A percentile compares a stretch with the other conserved stretches of the same genome.
phyloP scores from a whole-genome alignment of 2,888 invertebrate species.

The Pardosa pseudoannulata region DNA sequence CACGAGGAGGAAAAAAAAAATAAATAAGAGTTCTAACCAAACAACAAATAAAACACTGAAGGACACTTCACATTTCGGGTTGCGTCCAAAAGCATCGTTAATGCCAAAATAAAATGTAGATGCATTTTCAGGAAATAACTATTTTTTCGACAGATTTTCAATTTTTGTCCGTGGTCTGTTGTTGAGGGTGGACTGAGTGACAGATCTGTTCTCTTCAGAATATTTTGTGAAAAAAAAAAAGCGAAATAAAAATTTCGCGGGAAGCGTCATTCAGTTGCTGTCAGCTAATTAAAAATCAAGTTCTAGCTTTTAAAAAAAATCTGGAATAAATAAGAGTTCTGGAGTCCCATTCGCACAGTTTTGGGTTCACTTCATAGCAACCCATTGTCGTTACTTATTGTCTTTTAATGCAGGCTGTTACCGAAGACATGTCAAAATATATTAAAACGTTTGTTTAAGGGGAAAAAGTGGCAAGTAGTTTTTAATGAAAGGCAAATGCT shows the following conservation, averaged over 20 bases:
- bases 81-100: constrained; percentile 29
- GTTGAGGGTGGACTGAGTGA: constrained; percentile 24
- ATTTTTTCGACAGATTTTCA: not conserved
- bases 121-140: not conserved
- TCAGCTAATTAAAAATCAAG: constrained; percentile 69
- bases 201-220: constrained; percentile 27
- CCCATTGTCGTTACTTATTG: constrained; percentile 61
- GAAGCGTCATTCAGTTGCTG: constrained; percentile 43
- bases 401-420: constrained; percentile 62
- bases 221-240: constrained; percentile 14
- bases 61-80: constrained; percentile 18
- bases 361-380: constrained; percentile 40
- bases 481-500: constrained; percentile 51
- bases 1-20: constrained; percentile 22
- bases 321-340: constrained; percentile 45
- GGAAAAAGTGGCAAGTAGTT: constrained; percentile 26
- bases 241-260: constrained; percentile 28
- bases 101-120: constrained; percentile 5
- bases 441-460: constrained; percentile 61
- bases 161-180: not conserved
- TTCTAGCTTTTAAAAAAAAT: constrained; percentile 42
- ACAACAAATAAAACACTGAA: constrained; percentile 34
- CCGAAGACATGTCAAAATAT: constrained; percentile 66
- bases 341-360: constrained; percentile 21
- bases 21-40: constrained; percentile 22